Conservation (phyloP, 2,888 invertebrate species). For the Dolichomitus sp. region DNA sequence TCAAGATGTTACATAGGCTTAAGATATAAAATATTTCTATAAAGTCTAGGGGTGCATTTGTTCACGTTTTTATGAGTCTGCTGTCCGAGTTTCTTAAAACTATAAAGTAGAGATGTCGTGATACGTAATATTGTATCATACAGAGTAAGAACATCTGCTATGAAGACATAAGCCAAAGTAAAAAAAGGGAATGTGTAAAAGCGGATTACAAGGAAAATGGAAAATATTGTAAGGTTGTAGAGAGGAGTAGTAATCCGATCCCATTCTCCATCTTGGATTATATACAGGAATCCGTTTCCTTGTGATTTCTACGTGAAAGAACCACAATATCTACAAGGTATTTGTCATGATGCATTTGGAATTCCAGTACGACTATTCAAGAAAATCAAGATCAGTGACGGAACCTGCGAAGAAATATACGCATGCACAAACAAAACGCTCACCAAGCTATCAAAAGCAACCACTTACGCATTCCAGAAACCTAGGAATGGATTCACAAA, state of each 20-base stretch:
- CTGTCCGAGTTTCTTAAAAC: not conserved
- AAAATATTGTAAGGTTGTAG: too few species aligned
- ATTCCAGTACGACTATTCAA: too few species aligned
- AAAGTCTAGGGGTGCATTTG: not conserved
- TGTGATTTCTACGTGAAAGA: too few species aligned
- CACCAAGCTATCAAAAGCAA: not conserved
- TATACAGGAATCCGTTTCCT: too few species aligned
- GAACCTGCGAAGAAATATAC: not conserved
- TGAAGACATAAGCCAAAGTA: too few species aligned
- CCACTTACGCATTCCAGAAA: conserved; percentile 54
- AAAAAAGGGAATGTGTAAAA: too few species aligned
- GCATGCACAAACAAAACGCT: not conserved
- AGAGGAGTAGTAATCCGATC: not conserved
- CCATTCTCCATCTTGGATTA: not conserved
- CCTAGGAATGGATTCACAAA: conserved; percentile 64
- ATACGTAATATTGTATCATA: too few species aligned
- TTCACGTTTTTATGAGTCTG: not conserved
- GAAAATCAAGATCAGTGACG: not conserved
- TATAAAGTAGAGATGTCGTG: too few species aligned
- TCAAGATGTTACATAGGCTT: not conserved
- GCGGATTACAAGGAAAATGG: not conserved
- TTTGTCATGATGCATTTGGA: too few species aligned
- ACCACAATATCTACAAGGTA: too few species aligned
- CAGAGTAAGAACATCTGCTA: too few species aligned
- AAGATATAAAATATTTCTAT: not conserved